Percentiles rank a stretch among this genome's conserved stretches.
These are phyloP conservation scores for Piaya cayana DNA, from an alignment of 2,113 vertebrate species.

Conservation along the genomic window DNA sequence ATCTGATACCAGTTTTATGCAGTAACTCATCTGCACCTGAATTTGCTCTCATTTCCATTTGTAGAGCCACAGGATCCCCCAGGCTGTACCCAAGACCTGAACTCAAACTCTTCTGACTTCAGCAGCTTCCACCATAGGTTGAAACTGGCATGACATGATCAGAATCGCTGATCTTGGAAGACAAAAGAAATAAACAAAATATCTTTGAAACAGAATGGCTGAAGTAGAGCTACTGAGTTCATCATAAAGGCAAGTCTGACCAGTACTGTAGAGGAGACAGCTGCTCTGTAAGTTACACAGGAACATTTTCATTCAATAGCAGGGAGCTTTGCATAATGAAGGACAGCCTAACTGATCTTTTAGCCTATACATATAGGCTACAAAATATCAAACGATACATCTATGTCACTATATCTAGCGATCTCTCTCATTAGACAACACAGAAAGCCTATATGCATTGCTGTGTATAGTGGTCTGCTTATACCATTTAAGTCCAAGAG, in stretches of 20 bases:
- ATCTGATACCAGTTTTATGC: not conserved
- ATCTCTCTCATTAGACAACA: not conserved
- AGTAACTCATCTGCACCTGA: not conserved
- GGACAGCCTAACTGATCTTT: not conserved
- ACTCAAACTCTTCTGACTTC: not conserved
- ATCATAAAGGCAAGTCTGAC: not conserved
- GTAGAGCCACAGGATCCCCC: rapidly evolving
- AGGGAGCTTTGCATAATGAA: not conserved
- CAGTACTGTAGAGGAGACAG: not conserved
- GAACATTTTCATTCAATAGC: not conserved
- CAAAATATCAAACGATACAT: not conserved
- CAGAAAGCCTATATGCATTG: not conserved
- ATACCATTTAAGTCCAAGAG: not conserved
- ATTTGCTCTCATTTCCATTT: not conserved
- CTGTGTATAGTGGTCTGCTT: not conserved
- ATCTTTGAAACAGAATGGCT: conserved; percentile 4
- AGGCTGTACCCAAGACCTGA: not conserved
- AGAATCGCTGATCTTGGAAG: conserved; percentile 35
- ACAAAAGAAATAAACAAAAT: conserved; percentile 18
- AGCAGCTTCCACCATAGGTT: not conserved
- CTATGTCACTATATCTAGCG: not conserved
- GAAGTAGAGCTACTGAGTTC: not conserved
- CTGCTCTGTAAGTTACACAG: not conserved
- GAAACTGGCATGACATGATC: not conserved
- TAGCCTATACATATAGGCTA: not conserved